phyloP scores from a whole-genome alignment of 2,113 vertebrate species.

The Mesocricetus auratus region DNA sequence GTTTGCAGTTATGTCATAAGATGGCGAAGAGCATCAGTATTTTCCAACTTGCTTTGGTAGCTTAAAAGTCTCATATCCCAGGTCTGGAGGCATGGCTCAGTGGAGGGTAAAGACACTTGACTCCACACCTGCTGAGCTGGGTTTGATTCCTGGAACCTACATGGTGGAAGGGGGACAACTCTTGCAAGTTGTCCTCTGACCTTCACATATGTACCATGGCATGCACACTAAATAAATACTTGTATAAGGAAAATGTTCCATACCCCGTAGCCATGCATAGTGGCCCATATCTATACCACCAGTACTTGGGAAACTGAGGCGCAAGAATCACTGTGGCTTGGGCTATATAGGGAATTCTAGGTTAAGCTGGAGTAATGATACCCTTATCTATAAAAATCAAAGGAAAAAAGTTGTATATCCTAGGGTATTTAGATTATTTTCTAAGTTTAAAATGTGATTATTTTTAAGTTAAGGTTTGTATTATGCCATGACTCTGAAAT shows the following conservation, averaged over 20 bases:
- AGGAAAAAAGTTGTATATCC: neutral
- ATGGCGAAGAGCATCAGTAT: neutral
- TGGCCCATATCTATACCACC: neutral
- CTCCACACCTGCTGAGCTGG: neutral
- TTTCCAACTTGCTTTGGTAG: neutral
- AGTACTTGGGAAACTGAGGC: neutral
- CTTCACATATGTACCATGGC: neutral
- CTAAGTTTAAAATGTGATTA: constrained; percentile 24
- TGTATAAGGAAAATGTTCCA: neutral
- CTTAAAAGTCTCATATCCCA: neutral
- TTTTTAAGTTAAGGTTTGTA: constrained; percentile 4
- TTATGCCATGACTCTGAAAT: constrained; percentile 37
- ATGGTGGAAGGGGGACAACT: neutral
- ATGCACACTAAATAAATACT: neutral
- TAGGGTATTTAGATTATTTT: neutral
- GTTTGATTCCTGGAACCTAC: neutral
- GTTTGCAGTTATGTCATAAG: neutral
- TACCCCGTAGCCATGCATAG: neutral
- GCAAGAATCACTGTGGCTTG: neutral
- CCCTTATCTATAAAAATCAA: neutral
- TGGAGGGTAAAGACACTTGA: neutral
- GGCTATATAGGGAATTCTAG: neutral
- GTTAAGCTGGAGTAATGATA: neutral
- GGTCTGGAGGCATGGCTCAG: neutral
- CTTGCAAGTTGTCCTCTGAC: neutral